Evolutionary conservation across 2,797 vertebrate genomes (phyloP).

Genomic region (Cottoperca gobio): DNA sequence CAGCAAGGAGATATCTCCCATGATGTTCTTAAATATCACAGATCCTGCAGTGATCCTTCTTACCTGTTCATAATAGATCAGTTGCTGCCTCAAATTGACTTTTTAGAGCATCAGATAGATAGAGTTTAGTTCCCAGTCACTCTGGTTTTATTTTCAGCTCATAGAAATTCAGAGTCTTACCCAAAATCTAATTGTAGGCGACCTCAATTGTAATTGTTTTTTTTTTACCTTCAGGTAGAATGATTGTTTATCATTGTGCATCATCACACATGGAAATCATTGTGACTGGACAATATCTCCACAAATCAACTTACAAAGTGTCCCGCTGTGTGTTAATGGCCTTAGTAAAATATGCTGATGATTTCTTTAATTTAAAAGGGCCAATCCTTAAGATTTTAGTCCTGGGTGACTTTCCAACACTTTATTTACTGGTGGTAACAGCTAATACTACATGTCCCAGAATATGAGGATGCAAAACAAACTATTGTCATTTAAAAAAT

Average conservation of each 20-base stretch:
- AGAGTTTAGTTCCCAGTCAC: not conserved
- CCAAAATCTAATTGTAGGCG: not conserved
- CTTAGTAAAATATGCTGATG: slow-evolving; percentile 26
- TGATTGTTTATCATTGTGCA: not conserved
- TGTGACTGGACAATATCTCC: not conserved
- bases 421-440: too few species aligned
- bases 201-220: not conserved
- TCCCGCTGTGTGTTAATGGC: not conserved
- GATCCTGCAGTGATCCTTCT: not conserved
- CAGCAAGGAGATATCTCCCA: not conserved
- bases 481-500: too few species aligned
- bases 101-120: not conserved
- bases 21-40: not conserved
- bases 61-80: not conserved
- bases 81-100: not conserved
- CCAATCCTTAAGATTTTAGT: too few species aligned
- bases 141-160: not conserved
- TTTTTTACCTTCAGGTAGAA: not conserved
- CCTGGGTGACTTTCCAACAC: too few species aligned
- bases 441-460: too few species aligned
- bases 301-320: not conserved
- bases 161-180: not conserved
- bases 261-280: not conserved
- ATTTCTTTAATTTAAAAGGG: slow-evolving; percentile 2
- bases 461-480: too few species aligned